A percentile compares a stretch with the other conserved stretches of the same genome.
Conservation (phyloP, 2,888 invertebrate species). For the Leptinotarsa tumamoca region DNA sequence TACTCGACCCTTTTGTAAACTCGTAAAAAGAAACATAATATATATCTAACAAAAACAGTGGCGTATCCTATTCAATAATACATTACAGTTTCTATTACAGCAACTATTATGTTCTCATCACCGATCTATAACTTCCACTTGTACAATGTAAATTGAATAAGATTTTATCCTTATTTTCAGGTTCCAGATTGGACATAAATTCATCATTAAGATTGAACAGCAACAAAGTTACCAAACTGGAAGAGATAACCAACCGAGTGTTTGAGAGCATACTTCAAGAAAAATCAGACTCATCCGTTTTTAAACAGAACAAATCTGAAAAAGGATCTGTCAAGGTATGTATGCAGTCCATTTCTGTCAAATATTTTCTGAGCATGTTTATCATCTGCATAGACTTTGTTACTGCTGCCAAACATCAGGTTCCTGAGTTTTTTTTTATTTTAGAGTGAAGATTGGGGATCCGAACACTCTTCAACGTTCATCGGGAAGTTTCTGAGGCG, state of each 20-base stretch:
- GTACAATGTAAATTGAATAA: too few relatives aligned
- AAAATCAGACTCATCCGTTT: slow-evolving; percentile 68
- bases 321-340: slow-evolving; percentile 71
- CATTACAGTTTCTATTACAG: too few relatives aligned
- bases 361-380: not conserved
- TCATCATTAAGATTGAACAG: slow-evolving; percentile 34
- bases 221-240: slow-evolving; percentile 65
- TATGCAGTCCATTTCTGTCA: not conserved
- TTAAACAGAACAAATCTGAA: slow-evolving; percentile 64
- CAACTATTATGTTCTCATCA: too few relatives aligned
- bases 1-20: too few relatives aligned
- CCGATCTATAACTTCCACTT: too few relatives aligned
- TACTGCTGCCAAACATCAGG: not conserved
- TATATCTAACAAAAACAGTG: too few relatives aligned
- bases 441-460: slow-evolving; percentile 79
- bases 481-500: slow-evolving; percentile 75
- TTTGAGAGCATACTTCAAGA: slow-evolving; percentile 81
- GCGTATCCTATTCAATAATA: too few relatives aligned
- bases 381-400: not conserved
- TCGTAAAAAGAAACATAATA: too few relatives aligned
- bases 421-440: slow-evolving; percentile 34
- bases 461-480: slow-evolving; percentile 78
- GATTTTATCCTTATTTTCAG: slow-evolving; percentile 11
- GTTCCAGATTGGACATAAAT: slow-evolving; percentile 12
- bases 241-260: slow-evolving; percentile 82